phyloP scores from a whole-genome alignment of 2,113 vertebrate species.

The Salvelinus alpinus region DNA sequence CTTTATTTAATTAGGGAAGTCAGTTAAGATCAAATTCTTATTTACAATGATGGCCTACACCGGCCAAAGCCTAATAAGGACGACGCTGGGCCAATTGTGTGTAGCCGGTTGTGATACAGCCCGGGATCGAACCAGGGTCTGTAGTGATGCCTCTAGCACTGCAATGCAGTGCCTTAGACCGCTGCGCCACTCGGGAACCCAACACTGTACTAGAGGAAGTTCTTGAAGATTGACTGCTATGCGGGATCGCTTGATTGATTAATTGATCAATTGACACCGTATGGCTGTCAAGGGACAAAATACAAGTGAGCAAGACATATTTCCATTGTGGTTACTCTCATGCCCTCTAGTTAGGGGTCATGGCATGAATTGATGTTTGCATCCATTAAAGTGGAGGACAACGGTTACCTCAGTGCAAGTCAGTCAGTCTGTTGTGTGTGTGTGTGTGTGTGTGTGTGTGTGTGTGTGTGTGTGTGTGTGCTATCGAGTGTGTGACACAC shows the following conservation, averaged over 20 bases:
- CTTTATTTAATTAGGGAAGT: too few relatives aligned
- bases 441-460: constrained; percentile 28
- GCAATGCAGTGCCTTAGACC: too few relatives aligned
- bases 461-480: constrained; percentile 25
- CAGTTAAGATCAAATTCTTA: too few relatives aligned
- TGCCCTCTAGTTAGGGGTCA: not conserved
- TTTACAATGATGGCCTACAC: too few relatives aligned
- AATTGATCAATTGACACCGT: not conserved
- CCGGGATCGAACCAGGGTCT: too few relatives aligned
- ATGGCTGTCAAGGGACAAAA: not conserved
- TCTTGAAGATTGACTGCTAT: not conserved
- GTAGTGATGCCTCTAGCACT: too few relatives aligned
- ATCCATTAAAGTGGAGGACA: not conserved
- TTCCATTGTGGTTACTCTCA: not conserved
- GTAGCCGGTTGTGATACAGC: too few relatives aligned
- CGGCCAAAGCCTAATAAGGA: too few relatives aligned
- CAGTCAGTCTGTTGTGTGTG: constrained; percentile 15
- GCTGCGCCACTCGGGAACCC: too few relatives aligned
- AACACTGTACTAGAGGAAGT: too few relatives aligned
- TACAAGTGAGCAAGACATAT: not conserved
- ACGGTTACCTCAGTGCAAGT: not conserved
- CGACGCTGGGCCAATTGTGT: too few relatives aligned
- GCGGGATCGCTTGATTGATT: not conserved
- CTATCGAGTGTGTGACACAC: constrained; percentile 63
- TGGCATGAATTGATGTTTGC: not conserved